Evolutionary conservation across 1,140 invertebrate genomes (phyloP), one percentile per base, ranked within the genome.

Genomic region (Scaptomyza hsui): DNA sequence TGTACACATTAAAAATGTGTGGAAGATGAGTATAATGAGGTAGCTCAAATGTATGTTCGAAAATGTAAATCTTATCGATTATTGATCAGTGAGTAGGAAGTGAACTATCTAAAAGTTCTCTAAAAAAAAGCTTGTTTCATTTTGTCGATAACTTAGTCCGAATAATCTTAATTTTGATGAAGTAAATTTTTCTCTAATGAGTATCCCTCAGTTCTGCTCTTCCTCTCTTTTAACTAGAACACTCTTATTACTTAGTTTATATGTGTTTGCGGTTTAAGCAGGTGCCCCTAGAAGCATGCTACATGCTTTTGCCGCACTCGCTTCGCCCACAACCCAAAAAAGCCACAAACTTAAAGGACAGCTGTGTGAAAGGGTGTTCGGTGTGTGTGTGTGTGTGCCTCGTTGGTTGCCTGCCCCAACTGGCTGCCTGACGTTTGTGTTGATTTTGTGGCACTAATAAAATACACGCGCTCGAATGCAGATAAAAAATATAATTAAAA

Each of bases 401-500:
- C 24, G 39, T 41, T 6, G 29, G 42, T 15, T 32, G 49, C 39
- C 18, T 49, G 18, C 26, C 44, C 44, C 18, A 59, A 41, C 37
- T 57, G 32, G 51, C 39, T 53, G 32, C 24, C 24, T 62, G 49
- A 53, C 41, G 52, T 70, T 73, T 61, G 67, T 60, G 67, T 60
- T 65, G 69, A 64, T 75, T 70, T 70, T 80, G 64, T 73, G 68
- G 42, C 44, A 44, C 63, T 80, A 78, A 83, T 83, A 83, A 83
- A 75, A 67, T 49, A 61, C 39, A 64, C 75, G 77, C 69, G 64
- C 79, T 75, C 13, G 47, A 63, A 60, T 86, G 57, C 49, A 82
- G 74, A 88, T 82, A 82, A 88, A 47, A 88, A 86, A 63, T 82
- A 82, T 88, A 86, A 86, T 86, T 88, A 86, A 86, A 88, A 86